Base-by-base conservation (phyloP, 2,113 vertebrate species). In the Kryptolebias marmoratus region DNA sequence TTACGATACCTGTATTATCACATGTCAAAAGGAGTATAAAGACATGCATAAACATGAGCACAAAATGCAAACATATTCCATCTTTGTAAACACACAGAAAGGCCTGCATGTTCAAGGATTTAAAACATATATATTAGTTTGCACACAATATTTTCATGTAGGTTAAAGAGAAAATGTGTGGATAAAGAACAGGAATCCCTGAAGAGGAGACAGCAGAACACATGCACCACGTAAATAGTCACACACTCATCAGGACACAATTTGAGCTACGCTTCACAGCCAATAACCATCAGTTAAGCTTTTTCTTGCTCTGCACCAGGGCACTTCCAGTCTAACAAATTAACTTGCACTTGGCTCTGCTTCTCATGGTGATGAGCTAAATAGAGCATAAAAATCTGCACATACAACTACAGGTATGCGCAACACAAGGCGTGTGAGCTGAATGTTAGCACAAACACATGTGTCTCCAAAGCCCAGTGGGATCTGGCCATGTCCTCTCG, bases 361-460 rank as follows among this genome's bases (percentile, higher is more conserved):
- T 85, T 88, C 82, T 77, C 79, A 77, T 77, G 82, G 73, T 2
- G 68, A 86, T 69, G 80, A 61, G 87, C 75, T 86, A 90, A 91
- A 88, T 89, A 91, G 88, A 88, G 89, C 90, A 90, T 90, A 85
- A 82, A 90, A 85, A 86, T 79, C 65, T 78, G 68, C 57, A 27
- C 68, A 53, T 73, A 75, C 60, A 71, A 47, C 60, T n/a, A 30
- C 59, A 52, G 7, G 39, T 76, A 45, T 55, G 48, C 75, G 68
- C 78, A 77, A 76, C 83, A 86, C 78, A 82, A 89, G 90, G 90
- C 89, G 90, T 86, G 84, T 66, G 79, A 80, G 83, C 71, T 30
- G 16, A 82, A 75, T 77, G 83, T 32, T 81, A 71, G 71, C 84
- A 84, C 71, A 83, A 85, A 86, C 87, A 89, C 87, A 87, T 88